Conservation (phyloP, 2,113 vertebrate species). For the Rana temporaria region DNA sequence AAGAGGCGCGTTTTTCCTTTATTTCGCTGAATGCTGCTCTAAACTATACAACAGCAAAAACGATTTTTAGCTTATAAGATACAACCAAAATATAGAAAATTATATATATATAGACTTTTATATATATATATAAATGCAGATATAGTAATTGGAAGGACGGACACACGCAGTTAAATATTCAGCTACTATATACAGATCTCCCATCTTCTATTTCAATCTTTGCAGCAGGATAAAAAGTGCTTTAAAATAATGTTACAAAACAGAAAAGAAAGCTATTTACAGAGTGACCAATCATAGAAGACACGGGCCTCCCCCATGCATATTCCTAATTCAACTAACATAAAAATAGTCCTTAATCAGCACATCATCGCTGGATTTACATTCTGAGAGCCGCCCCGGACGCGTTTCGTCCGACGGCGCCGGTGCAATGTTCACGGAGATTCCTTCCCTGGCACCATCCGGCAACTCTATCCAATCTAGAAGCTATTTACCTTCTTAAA, state of each 20-base stretch:
- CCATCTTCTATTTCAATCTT: too few relatives aligned
- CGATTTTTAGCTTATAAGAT: too few relatives aligned
- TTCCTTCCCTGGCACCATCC: background rate
- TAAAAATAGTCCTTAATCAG: constrained; percentile 9
- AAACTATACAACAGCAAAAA: background rate
- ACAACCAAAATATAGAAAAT: too few relatives aligned
- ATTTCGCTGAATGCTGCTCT: constrained; percentile 12
- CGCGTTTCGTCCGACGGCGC: constrained; percentile 7
- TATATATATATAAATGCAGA: too few relatives aligned
- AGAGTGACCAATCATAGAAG: constrained; percentile 64
- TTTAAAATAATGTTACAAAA: too few relatives aligned
- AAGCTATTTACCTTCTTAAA: constrained; percentile 32
- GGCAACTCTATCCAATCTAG: constrained; percentile 22
- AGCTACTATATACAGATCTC: too few relatives aligned
- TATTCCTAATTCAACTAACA: constrained; percentile 6
- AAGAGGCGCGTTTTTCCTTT: constrained; percentile 12
- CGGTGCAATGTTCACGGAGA: constrained; percentile 6
- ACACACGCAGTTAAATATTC: too few relatives aligned
- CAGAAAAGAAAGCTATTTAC: constrained; percentile 83
- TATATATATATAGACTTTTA: too few relatives aligned
- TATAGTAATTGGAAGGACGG: too few relatives aligned
- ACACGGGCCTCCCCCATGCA: constrained; percentile 2
- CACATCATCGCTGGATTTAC: constrained; percentile 25
- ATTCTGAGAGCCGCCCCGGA: constrained; percentile 28
- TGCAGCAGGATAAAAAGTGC: too few relatives aligned